phyloP scores from a whole-genome alignment of 2,797 vertebrate species.

The Vireo griseus region DNA sequence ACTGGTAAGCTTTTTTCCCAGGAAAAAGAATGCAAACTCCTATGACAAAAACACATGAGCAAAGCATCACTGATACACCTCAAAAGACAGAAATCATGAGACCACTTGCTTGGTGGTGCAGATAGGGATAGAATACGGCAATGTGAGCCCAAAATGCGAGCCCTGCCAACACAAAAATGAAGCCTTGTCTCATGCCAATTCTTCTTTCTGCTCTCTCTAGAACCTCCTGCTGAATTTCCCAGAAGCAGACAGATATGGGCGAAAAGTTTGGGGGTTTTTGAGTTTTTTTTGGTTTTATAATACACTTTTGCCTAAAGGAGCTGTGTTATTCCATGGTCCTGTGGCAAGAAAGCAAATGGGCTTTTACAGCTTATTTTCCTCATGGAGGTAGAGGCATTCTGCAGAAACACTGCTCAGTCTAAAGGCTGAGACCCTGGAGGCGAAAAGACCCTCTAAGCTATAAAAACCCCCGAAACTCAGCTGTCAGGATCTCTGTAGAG shows the following conservation, averaged over 20 bases:
- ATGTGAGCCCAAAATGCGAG: not conserved
- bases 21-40: not conserved
- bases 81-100: not conserved
- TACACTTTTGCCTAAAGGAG: not conserved
- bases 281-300: not conserved
- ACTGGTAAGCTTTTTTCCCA: not conserved
- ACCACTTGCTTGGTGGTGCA: not conserved
- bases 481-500: not conserved
- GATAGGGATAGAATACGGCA: not conserved
- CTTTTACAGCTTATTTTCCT: not conserved
- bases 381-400: not conserved
- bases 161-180: not conserved
- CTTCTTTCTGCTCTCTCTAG: not conserved
- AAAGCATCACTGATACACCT: not conserved
- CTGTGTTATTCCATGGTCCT: not conserved
- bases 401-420: not conserved
- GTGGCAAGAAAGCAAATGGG: accelerated
- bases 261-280: not conserved
- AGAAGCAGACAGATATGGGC: not conserved
- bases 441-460: not conserved
- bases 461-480: accelerated
- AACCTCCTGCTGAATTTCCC: not conserved
- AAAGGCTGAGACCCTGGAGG: not conserved
- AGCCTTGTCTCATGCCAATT: not conserved
- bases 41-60: not conserved